Evolutionary conservation across 92 coral and sea anemone genomes (phyloP), one percentile per base, ranked within the genome.

Genomic region (Zoanthus solanderi): DNA sequence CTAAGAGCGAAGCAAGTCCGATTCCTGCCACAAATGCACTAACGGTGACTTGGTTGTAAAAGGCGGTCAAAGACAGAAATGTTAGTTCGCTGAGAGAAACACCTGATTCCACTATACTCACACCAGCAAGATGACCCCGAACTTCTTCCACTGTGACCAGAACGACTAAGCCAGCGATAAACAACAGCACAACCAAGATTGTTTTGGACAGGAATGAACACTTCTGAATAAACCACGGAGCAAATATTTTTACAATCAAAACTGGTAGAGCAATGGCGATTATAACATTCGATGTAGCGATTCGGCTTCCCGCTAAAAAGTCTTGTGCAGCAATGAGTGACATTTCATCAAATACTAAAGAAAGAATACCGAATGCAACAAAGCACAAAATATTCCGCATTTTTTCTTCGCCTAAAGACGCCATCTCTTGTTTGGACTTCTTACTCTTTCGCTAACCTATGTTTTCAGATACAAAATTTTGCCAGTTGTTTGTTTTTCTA

Each of bases 21-120:
- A 95, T 91, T 44, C 98, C 98, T 5, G 98, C 98, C 83, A 94
- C 98, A 75, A 94, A 91, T 7, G 98, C 94, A 72, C 95, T 93
- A 28, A 93, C 90, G 18, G 96, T 91, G n/a, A 94, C 84, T 18
- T 88, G 88, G 10, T 84, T 91, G 78, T 94, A 94, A 72, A 93
- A 94, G 9, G 98, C 94, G 2, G 98, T 94, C 76, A 94, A 75
- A 1, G 98, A 94, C 74, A 94, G 91, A 16, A 94, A 78, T 0
- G 96, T 91, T 3, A 95, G 91, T 72, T 95, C 98, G 84, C 98
- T 91, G 0, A 90, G 87, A 14, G 98, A 92, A 8, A 95, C 98
- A 1, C 98, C 98, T 32, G 93, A 90, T 60, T 95, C 98, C 18
- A 86, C 87, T n/a, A 95, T 61, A 52, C 96, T 74, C 13, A 95